phyloP scores from a whole-genome alignment of 2,797 vertebrate genomes.

The Monodelphis domestica region DNA sequence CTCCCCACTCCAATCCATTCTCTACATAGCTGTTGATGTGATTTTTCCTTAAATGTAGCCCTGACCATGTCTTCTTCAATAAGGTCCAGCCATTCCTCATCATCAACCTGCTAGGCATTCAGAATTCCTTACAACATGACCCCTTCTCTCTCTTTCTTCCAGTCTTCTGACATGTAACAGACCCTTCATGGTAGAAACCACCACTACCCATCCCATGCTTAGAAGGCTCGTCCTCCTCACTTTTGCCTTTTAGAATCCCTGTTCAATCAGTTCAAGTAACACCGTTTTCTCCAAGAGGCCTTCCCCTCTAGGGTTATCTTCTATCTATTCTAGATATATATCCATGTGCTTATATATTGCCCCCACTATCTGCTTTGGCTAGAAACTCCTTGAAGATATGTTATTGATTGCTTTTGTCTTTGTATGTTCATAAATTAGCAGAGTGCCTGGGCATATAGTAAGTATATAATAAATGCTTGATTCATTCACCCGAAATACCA shows the following conservation, averaged over 20 bases:
- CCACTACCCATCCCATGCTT: neutral
- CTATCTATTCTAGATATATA: neutral
- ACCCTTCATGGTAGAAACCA: neutral
- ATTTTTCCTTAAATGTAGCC: neutral
- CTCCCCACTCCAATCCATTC: neutral
- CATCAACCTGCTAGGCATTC: neutral
- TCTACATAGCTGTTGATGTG: neutral
- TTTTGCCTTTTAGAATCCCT: neutral
- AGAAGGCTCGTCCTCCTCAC: neutral
- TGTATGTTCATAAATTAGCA: neutral
- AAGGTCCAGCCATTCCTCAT: neutral
- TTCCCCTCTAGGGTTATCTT: neutral
- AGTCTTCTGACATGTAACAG: neutral
- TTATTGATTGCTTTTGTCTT: neutral
- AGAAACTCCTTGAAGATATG: neutral
- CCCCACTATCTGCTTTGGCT: neutral
- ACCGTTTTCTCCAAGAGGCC: neutral
- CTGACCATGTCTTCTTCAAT: neutral
- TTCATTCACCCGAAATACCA: neutral
- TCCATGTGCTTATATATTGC: neutral
- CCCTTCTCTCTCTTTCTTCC: neutral
- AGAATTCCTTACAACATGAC: neutral
- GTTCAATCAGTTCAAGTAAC: neutral
- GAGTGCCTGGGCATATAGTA: neutral
- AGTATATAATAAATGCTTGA: neutral